Evolutionary conservation across 2,797 vertebrate species (phyloP).

Genomic region (Galaxias olidus): DNA sequence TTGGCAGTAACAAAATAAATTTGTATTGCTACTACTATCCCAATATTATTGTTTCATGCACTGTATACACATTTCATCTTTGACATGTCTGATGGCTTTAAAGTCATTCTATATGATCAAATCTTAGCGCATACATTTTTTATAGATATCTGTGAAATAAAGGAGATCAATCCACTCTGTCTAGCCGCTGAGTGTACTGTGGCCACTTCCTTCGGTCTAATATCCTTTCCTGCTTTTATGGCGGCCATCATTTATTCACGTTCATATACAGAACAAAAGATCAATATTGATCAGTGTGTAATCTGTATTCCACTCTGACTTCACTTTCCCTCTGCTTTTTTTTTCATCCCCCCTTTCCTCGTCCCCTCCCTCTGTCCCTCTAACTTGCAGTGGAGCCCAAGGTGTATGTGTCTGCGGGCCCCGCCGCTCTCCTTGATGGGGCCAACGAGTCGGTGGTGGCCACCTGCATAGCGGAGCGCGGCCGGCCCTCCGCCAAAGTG

Average conservation of each 20-base stretch:
- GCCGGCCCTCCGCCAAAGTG: constrained; percentile 87
- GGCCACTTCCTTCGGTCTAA: constrained; percentile 37
- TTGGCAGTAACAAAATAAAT: too few relatives aligned
- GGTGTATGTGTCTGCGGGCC: constrained; percentile 86
- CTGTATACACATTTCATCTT: constrained; percentile 18
- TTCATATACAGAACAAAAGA: constrained; percentile 39
- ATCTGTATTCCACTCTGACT: constrained; percentile 41
- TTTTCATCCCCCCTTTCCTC: neutral
- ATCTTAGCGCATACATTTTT: constrained; percentile 62
- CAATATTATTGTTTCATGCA: constrained; percentile 11
- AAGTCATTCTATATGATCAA: constrained; percentile 48
- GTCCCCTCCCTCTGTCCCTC: neutral
- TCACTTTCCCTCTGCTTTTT: neutral
- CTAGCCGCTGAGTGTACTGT: constrained; percentile 46
- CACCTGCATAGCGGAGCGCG: constrained; percentile 90
- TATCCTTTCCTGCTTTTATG: constrained; percentile 27
- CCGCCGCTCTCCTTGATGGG: constrained; percentile 83
- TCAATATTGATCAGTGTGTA: constrained; percentile 57
- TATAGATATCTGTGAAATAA: constrained; percentile 59
- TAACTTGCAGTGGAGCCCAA: constrained; percentile 86
- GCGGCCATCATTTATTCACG: constrained; percentile 69
- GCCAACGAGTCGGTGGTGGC: constrained; percentile 87
- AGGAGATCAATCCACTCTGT: constrained; percentile 54
- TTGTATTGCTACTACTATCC: neutral
- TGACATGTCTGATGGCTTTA: constrained; percentile 31